Percentiles rank a stretch among this genome's conserved stretches.
phyloP scores from a whole-genome alignment of 2,113 vertebrate species.

The Oxyura jamaicensis region DNA sequence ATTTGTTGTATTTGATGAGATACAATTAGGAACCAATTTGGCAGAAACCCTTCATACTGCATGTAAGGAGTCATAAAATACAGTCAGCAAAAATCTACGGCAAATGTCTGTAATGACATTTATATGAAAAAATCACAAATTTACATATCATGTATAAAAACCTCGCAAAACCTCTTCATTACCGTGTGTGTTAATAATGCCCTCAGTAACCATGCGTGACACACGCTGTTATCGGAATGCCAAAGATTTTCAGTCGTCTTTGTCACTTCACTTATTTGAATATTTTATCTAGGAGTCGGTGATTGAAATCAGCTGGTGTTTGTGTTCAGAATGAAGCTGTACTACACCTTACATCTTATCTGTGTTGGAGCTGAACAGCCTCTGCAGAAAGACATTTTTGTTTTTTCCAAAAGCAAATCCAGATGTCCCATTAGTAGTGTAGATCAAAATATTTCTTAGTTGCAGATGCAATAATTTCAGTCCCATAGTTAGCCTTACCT shows the following conservation, averaged over 20 bases:
- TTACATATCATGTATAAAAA: background rate
- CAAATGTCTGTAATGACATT: background rate
- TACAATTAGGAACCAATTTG: background rate
- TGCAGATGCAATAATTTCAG: background rate
- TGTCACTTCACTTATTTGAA: slow-evolving; percentile 45
- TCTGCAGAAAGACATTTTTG: background rate
- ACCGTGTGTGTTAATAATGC: background rate
- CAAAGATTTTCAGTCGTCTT: slow-evolving; percentile 16
- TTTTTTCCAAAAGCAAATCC: background rate
- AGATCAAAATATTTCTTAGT: background rate
- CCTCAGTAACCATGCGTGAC: background rate
- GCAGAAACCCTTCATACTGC: background rate
- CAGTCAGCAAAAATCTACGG: background rate
- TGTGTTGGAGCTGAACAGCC: background rate
- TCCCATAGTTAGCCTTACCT: background rate
- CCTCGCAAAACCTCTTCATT: background rate
- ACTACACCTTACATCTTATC: background rate
- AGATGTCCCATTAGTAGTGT: background rate
- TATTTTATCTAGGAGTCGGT: slow-evolving; percentile 18
- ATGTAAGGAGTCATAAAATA: background rate
- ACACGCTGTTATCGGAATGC: background rate
- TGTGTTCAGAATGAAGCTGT: background rate
- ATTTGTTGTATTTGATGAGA: background rate
- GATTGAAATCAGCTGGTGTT: slow-evolving; percentile 30
- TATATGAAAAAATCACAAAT: background rate